Evolutionary conservation across 2,888 invertebrate genomes (phyloP).

Genomic region (Anaspis maculata): DNA sequence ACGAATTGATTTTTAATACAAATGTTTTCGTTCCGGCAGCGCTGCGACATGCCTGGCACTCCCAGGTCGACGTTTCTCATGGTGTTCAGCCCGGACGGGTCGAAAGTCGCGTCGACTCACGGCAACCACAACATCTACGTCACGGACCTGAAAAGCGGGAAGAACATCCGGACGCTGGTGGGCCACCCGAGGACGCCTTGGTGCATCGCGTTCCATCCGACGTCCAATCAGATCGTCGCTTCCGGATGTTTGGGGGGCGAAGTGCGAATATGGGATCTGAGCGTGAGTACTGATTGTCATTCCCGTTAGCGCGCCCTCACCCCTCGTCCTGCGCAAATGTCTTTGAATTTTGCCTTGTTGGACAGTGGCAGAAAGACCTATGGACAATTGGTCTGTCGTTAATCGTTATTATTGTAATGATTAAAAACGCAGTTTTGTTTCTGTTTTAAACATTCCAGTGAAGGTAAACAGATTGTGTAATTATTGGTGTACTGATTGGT

Average conservation of each 20-base stretch:
- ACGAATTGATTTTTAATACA: neutral
- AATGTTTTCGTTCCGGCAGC: slow-evolving; percentile 16
- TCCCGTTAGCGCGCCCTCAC: too few relatives aligned
- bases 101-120: slow-evolving; percentile 78
- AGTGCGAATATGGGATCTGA: slow-evolving; percentile 82
- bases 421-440: too few relatives aligned
- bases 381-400: too few relatives aligned
- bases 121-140: slow-evolving; percentile 85
- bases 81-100: slow-evolving; percentile 83
- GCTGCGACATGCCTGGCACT: slow-evolving; percentile 62
- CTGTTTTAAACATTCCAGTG: too few relatives aligned
- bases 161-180: slow-evolving; percentile 64
- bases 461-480: too few relatives aligned
- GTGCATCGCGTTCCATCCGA: slow-evolving; percentile 85
- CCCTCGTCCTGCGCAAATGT: too few relatives aligned
- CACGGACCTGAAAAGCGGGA: slow-evolving; percentile 69
- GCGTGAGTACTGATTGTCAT: slow-evolving; percentile 52
- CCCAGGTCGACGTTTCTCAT: slow-evolving; percentile 77
- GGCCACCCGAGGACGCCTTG: slow-evolving; percentile 86
- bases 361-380: too few relatives aligned
- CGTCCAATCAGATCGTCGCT: slow-evolving; percentile 72
- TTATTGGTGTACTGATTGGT: too few relatives aligned
- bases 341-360: too few relatives aligned
- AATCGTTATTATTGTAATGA: too few relatives aligned
- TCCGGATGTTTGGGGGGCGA: slow-evolving; percentile 85